These are phyloP conservation scores for Hyalella azteca DNA, from an alignment of 2,888 invertebrate species.

Conservation along the genomic window DNA sequence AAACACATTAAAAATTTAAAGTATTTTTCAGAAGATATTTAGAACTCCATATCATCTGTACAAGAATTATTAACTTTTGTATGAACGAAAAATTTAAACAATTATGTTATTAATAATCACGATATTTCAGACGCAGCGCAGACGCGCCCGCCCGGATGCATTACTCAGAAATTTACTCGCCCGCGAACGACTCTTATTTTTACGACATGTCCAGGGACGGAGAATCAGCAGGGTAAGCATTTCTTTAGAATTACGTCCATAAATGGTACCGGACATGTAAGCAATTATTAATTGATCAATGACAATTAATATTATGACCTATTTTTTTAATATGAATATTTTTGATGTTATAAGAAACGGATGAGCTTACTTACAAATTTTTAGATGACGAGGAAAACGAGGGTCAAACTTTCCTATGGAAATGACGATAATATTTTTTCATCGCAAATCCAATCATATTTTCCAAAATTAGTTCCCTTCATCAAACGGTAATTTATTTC, in stretches of 20 bases:
- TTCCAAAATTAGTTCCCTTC: too few relatives aligned
- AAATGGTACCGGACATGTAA: background rate
- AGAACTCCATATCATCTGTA: background rate
- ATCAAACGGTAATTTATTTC: too few relatives aligned
- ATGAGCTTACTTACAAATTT: too few relatives aligned
- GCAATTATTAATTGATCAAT: background rate
- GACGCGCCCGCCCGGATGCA: background rate
- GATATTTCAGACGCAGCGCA: background rate
- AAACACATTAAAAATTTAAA: background rate
- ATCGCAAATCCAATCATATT: too few relatives aligned
- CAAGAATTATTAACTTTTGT: background rate
- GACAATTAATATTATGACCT: too few relatives aligned
- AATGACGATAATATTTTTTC: too few relatives aligned
- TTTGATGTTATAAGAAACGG: too few relatives aligned
- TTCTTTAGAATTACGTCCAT: background rate
- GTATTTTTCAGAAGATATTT: background rate
- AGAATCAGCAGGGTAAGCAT: background rate
- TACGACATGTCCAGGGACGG: conserved; percentile 35
- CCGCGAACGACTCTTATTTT: conserved; percentile 49
- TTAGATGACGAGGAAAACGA: too few relatives aligned
- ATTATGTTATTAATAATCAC: background rate
- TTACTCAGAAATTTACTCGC: conserved; percentile 49
- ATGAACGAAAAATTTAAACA: background rate
- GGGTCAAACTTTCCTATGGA: too few relatives aligned
- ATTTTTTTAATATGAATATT: too few relatives aligned